Evolutionary conservation across 2,888 invertebrate species (phyloP), one percentile per base, ranked within the genome.

Genomic region (Mayetiola destructor): DNA sequence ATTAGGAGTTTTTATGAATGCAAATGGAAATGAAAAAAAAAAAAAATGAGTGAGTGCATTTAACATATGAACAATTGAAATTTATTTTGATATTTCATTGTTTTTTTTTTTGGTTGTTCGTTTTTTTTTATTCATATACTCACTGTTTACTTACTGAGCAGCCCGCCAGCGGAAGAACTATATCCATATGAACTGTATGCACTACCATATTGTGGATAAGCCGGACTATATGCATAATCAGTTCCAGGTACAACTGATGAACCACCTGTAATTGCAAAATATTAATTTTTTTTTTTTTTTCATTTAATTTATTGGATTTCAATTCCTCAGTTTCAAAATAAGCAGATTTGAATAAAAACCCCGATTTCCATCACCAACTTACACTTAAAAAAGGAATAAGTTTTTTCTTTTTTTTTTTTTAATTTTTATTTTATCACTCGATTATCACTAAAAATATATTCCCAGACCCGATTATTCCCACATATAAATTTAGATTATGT

Each of bases 191-290:
- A 78, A 59, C 80, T 79, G 61, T 78, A 77, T 6, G 71, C 68
- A 53, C 71, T 67, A 16, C 72, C 67, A 60, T 72, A 72, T 63
- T 72, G 72, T 54, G 70, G 65, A 76, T 89, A 89, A 62, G 81
- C 80, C 58, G 84, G 80, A 67, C 80, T 82, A 68, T 85, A 85
- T 35, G 83, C 77, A 68, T 85, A 85, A 67, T 85, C 84, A 57
- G 79, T 70, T 37, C 75, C 77, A 53, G 80, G 77, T 57, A 80
- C 79, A 57, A 80, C 79, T 29, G 78, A 75, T 58, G 80, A 78
- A 60, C 81, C 79, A 63, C 80, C 81, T 82, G 68, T 23, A 57
- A 39, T 23, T 21, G 14, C 36, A 32, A 32, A 39, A 58, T 60
- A 59, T 29, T 59, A 57, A 35, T 32, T 32, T 32, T 32, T 32